phyloP scores from a whole-genome alignment of 2,113 vertebrate species.

The Psammodynastes pulverulentus region DNA sequence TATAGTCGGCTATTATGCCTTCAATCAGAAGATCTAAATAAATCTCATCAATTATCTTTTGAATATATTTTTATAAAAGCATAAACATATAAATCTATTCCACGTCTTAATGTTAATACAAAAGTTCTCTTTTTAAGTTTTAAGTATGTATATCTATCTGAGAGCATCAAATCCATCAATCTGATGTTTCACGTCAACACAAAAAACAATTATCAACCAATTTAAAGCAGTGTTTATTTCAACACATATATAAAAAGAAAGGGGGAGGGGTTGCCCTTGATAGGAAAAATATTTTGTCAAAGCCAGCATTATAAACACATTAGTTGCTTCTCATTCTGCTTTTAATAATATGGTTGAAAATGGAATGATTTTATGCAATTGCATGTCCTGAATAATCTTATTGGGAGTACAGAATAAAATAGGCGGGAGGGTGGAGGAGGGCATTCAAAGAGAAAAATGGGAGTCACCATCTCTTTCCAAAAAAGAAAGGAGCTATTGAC shows the following conservation, averaged over 20 bases:
- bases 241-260: not conserved
- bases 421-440: not conserved
- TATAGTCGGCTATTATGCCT: slow-evolving; percentile 26
- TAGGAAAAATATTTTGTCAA: not conserved
- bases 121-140: not conserved
- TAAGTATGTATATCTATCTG: slow-evolving; percentile 11
- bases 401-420: not conserved
- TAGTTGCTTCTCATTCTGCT: not conserved
- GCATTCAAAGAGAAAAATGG: not conserved
- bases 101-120: not conserved
- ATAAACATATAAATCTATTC: slow-evolving; percentile 14
- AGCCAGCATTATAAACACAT: not conserved
- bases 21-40: slow-evolving; percentile 9
- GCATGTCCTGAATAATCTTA: not conserved
- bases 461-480: not conserved
- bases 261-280: not conserved
- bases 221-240: slow-evolving; percentile 23
- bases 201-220: not conserved
- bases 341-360: not conserved
- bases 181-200: slow-evolving; percentile 13
- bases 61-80: slow-evolving; percentile 11
- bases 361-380: not conserved
- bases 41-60: slow-evolving; percentile 41
- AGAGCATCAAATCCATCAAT: not conserved
- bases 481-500: not conserved